phyloP scores from a whole-genome alignment of 2,113 vertebrate genomes.

The Pelobates fuscus region DNA sequence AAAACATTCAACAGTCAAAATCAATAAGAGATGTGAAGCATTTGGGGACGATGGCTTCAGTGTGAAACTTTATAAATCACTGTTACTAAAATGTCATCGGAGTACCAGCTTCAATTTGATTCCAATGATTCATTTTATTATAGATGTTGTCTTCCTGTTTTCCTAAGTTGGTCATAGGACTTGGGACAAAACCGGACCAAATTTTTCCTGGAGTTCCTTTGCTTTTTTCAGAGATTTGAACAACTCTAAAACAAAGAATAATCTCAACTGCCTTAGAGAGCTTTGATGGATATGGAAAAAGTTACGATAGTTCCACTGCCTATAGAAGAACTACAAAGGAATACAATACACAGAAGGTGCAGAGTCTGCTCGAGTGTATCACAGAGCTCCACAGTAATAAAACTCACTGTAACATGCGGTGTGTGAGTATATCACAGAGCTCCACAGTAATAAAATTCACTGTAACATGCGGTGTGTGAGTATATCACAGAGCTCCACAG shows the following conservation, averaged over 20 bases:
- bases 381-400: no score
- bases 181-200: not conserved
- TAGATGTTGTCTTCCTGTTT: constrained; percentile 53
- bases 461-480: no score
- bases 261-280: not conserved
- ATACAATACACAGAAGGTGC: no score
- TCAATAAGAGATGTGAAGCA: constrained; percentile 64
- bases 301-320: no score
- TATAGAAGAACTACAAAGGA: no score
- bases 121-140: constrained; percentile 50
- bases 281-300: no score
- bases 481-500: no score
- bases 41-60: constrained; percentile 59
- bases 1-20: constrained; percentile 68
- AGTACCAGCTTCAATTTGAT: constrained; percentile 33
- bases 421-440: no score
- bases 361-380: no score
- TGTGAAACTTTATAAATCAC: constrained; percentile 58
- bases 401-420: no score
- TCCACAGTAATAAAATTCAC: no score
- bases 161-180: constrained; percentile 19
- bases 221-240: not conserved
- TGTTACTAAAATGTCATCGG: constrained; percentile 55
- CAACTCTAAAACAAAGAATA: not conserved
- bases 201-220: not conserved